These are phyloP conservation scores for Rhopalosiphum maidis DNA, from an alignment of 1,140 invertebrate genomes.

Conservation along the genomic window DNA sequence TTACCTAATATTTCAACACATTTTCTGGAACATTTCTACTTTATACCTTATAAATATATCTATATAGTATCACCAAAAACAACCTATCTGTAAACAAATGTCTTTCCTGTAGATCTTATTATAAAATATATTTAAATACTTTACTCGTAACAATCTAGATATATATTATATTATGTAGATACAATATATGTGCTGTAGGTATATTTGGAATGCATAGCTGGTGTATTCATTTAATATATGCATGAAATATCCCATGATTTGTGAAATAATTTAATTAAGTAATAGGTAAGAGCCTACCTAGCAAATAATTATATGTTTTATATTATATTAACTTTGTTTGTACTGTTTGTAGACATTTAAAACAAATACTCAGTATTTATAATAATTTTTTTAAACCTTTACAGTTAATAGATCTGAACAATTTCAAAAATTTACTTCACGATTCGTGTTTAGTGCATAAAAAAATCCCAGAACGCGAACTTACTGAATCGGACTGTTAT, in stretches of 20 bases:
- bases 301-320: background rate
- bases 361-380: background rate
- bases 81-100: no score
- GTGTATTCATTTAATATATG: background rate
- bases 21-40: no score
- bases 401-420: slow-evolving; percentile 24
- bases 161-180: no score
- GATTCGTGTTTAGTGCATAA: slow-evolving; percentile 42
- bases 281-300: background rate
- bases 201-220: no score
- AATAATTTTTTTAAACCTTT: background rate
- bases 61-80: no score
- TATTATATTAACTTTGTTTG: background rate
- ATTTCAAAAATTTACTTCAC: slow-evolving; percentile 46
- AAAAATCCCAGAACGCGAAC: background rate
- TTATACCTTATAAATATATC: no score
- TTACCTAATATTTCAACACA: no score
- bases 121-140: no score
- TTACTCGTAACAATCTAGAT: no score
- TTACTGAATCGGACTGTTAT: slow-evolving; percentile 29
- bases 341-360: background rate
- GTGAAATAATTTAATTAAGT: no score
- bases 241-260: background rate
- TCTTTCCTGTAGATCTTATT: no score
- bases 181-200: no score